Base-by-base conservation (phyloP, 2,797 vertebrate species). In the Helarctos malayanus region DNA sequence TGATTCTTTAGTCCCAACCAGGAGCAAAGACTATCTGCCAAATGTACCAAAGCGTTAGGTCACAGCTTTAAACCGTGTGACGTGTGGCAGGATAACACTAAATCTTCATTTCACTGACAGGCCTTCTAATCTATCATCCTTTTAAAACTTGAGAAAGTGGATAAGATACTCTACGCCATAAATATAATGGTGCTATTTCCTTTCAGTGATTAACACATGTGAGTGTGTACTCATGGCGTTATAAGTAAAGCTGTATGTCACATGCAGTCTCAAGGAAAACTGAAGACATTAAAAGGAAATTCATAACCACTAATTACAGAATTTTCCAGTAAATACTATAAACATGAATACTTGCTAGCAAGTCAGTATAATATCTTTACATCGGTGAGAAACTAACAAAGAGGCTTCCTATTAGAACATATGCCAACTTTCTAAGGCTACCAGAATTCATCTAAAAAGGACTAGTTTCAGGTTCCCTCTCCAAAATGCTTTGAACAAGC, bases 101-200 rank as follows among this genome's bases (percentile, higher is more conserved):
- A 54, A 94, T 59, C 71, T 59, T 95, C 75, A 97, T 56, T 94
- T 92, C 85, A 71, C 80, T 83, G 94, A 91, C 73, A 45, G 61
- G 86, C 95, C 88, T 92, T 95, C 56, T 81, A 78, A 91, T 73
- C 68, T 96, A 63, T 56, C 65, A 89, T 87, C 71, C 92, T 94
- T 96, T 82, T 94, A 89, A 83, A 89, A 81, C 38, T 86, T 81
- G 65, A 97, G 49, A 80, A 91, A 91, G 54, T 80, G 25, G 56
- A 96, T 84, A 45, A 87, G 83, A 63, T 47, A 63, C 52, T 80
- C 79, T 95, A 13, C 76, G 94, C 89, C 61, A 84, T 54, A 96
- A 79, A 91, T 32, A 92, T 25, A 96, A 95, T 52, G 45, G 79
- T 65, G 32, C 3, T 89, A 87, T 71, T 80, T 84, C 94, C 75